Conservation (phyloP, 2,113 vertebrate species). For the Geococcyx californianus region DNA sequence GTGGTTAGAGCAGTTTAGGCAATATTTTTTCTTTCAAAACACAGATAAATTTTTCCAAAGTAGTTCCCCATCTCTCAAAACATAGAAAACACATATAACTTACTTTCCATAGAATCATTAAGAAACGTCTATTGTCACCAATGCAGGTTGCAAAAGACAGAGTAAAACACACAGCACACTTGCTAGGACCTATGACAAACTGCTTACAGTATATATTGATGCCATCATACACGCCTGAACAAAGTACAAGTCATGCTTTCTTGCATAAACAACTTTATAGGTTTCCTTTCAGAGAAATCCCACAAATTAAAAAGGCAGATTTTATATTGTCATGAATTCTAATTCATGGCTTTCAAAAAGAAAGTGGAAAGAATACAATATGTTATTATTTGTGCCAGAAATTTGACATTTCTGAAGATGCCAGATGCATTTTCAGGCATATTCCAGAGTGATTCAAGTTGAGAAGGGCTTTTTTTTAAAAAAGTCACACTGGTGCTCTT, state of each 20-base stretch:
- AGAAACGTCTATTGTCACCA: background rate
- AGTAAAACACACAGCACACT: background rate
- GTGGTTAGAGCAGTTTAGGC: background rate
- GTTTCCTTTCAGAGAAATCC: background rate
- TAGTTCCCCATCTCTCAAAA: background rate
- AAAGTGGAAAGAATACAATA: conserved; percentile 43
- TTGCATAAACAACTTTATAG: background rate
- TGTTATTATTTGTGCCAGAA: background rate
- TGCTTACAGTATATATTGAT: background rate
- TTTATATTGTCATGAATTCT: background rate
- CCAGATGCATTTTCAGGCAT: conserved; percentile 48
- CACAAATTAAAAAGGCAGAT: background rate
- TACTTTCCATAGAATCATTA: background rate
- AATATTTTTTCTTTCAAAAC: background rate
- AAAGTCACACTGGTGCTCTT: background rate
- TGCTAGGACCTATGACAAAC: background rate
- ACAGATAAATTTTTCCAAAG: background rate
- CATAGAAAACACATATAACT: background rate
- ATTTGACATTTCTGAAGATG: conserved; percentile 56
- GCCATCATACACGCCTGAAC: background rate
- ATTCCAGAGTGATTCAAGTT: conserved; percentile 35
- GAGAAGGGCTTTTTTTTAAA: background rate
- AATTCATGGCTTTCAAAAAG: background rate
- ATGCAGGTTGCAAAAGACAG: background rate
- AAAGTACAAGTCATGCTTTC: background rate